A percentile compares a stretch with the other conserved stretches of the same genome.
phyloP scores from a whole-genome alignment of 2,113 vertebrate species.

The Apeltes quadracus region DNA sequence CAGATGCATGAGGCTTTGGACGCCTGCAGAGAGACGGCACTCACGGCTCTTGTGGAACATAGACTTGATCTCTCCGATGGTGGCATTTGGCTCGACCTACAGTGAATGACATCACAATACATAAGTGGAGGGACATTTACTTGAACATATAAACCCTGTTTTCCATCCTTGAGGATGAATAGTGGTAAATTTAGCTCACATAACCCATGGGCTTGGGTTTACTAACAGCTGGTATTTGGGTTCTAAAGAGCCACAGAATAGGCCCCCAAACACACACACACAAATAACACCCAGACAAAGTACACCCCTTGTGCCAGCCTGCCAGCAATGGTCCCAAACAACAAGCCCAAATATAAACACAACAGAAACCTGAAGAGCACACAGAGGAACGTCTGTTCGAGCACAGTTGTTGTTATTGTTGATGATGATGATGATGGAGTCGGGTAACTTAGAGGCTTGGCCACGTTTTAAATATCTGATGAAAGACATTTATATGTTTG shows the following conservation, averaged over 20 bases:
- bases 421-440: not conserved
- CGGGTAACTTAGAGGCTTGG: not conserved
- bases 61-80: constrained; percentile 91
- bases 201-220: constrained; percentile 33
- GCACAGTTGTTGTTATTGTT: not conserved
- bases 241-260: constrained; percentile 34
- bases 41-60: constrained; percentile 92
- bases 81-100: constrained; percentile 94
- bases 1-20: constrained; percentile 11
- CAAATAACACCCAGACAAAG: constrained; percentile 22
- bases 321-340: constrained; percentile 19
- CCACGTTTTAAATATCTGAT: not conserved
- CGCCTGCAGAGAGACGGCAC: constrained; percentile 57
- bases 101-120: constrained; percentile 46
- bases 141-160: constrained; percentile 41
- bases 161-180: constrained; percentile 65
- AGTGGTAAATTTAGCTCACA: constrained; percentile 75
- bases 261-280: constrained; percentile 7
- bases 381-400: constrained; percentile 12
- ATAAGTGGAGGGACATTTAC: constrained; percentile 5
- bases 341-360: constrained; percentile 46
- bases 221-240: constrained; percentile 71
- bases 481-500: not conserved
- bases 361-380: constrained; percentile 17
- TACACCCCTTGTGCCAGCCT: constrained; percentile 35